Percentiles rank a stretch among this genome's conserved stretches.
Evolutionary conservation across 1,140 invertebrate species (phyloP).

Genomic region (Leptinotarsa defecta): DNA sequence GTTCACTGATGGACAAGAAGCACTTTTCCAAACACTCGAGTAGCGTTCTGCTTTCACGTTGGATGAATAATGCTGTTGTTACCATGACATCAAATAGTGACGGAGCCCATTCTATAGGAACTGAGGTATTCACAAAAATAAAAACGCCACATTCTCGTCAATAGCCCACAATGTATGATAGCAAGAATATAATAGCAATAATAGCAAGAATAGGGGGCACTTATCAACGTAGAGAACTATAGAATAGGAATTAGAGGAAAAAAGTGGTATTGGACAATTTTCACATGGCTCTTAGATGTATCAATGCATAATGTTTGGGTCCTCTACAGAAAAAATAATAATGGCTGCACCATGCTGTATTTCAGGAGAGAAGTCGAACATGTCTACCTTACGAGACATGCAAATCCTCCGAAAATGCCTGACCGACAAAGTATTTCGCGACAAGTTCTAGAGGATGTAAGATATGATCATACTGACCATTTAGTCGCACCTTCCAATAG

Average conservation of each 20-base stretch:
- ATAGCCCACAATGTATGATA: slow-evolving; percentile 4
- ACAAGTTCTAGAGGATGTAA: too few relatives aligned
- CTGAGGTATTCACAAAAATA: slow-evolving; percentile 36
- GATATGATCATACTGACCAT: too few relatives aligned
- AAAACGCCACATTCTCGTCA: slow-evolving; percentile 29
- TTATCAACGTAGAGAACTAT: slow-evolving; percentile 46
- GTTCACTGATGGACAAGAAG: too few relatives aligned
- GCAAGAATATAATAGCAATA: background rate
- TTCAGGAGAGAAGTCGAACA: too few relatives aligned
- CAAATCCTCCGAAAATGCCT: too few relatives aligned
- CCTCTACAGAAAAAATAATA: too few relatives aligned
- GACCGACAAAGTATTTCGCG: too few relatives aligned
- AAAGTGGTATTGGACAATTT: slow-evolving; percentile 51
- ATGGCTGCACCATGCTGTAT: too few relatives aligned
- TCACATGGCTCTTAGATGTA: slow-evolving; percentile 49
- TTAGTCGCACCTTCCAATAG: too few relatives aligned
- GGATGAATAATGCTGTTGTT: slow-evolving; percentile 32
- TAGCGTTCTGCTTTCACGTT: slow-evolving; percentile 15
- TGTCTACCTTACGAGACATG: too few relatives aligned
- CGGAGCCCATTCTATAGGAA: slow-evolving; percentile 23
- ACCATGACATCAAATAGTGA: slow-evolving; percentile 40
- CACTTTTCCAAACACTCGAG: too few relatives aligned
- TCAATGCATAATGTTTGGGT: slow-evolving; percentile 21
- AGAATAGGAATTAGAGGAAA: slow-evolving; percentile 53
- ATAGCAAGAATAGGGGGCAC: slow-evolving; percentile 15